Evolutionary conservation across 1,140 invertebrate species (phyloP).

Genomic region (Euwallacea fornicatus): DNA sequence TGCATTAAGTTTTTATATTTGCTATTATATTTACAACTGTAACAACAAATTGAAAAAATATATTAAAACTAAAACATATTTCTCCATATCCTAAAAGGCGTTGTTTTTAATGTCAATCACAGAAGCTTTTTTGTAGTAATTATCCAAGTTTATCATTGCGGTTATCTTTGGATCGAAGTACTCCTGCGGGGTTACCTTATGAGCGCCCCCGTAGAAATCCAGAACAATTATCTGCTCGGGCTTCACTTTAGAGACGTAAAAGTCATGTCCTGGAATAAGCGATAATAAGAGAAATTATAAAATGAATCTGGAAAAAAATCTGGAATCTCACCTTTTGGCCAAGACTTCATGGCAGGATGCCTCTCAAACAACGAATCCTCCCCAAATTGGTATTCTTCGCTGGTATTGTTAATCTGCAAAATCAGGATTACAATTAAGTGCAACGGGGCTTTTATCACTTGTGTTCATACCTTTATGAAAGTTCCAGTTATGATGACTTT

Average conservation of each 20-base stretch:
- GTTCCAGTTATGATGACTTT: conserved; percentile 71
- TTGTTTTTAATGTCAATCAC: too few relatives aligned
- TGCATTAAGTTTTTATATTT: too few relatives aligned
- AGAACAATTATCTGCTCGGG: conserved; percentile 70
- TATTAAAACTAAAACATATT: too few relatives aligned
- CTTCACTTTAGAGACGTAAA: conserved; percentile 73
- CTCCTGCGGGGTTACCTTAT: conserved; percentile 57
- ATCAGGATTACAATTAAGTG: background rate
- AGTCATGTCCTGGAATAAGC: conserved; percentile 61
- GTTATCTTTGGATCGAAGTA: conserved; percentile 41
- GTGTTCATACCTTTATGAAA: conserved; percentile 61
- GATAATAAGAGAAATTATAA: too few relatives aligned
- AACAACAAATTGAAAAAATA: too few relatives aligned
- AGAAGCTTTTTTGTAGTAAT: background rate
- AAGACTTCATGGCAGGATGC: conserved; percentile 61
- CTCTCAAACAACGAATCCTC: conserved; percentile 65
- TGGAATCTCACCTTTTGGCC: conserved; percentile 44
- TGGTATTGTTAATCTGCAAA: conserved; percentile 61
- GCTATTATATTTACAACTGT: too few relatives aligned
- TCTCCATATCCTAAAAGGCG: too few relatives aligned
- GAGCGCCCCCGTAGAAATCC: conserved; percentile 77
- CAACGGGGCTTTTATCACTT: too few relatives aligned
- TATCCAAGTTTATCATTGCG: background rate
- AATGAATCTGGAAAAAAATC: background rate
- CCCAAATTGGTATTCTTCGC: conserved; percentile 63